Evolutionary conservation across 2,888 invertebrate species (phyloP).

Genomic region (Thereva nobilitata): DNA sequence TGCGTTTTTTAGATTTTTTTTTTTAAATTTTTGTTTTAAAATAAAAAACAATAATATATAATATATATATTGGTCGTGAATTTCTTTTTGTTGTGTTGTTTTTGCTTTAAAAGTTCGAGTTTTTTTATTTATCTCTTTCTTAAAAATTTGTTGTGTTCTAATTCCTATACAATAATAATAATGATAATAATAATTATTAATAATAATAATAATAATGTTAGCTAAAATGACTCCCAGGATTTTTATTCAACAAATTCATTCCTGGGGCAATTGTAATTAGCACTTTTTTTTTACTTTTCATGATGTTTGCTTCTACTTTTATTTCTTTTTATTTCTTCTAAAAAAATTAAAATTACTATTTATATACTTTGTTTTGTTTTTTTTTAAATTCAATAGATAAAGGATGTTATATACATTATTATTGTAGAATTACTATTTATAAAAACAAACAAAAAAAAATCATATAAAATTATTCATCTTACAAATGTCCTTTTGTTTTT

Average conservation of each 20-base stretch:
- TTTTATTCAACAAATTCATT: conserved; percentile 32
- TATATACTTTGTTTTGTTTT: not conserved
- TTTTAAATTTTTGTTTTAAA: not conserved
- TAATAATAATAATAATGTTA: too few species aligned
- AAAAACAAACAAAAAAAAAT: too few species aligned
- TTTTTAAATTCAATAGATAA: conserved; percentile 1
- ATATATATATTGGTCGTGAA: conserved; percentile 20
- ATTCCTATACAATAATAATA: conserved; percentile 16
- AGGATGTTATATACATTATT: conserved; percentile 17
- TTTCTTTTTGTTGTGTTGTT: not conserved
- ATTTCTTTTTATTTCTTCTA: conserved; percentile 7
- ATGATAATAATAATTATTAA: not conserved
- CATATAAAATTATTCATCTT: conserved; percentile 11
- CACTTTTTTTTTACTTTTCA: too few species aligned
- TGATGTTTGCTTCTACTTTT: too few species aligned
- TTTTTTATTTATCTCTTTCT: not conserved
- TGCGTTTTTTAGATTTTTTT: too few species aligned
- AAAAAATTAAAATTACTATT: conserved; percentile 8
- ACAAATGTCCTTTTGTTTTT: conserved; percentile 18
- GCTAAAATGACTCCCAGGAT: conserved; percentile 10
- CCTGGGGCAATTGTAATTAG: conserved; percentile 3
- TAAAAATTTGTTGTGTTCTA: conserved; percentile 1
- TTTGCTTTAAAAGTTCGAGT: conserved; percentile 4
- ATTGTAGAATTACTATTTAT: not conserved
- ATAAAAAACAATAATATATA: too few species aligned